A percentile compares a stretch with the other conserved stretches of the same genome.
These are phyloP conservation scores for Drosophila pseudotalamancana DNA, from an alignment of 2,888 invertebrate genomes.

Conservation along the genomic window DNA sequence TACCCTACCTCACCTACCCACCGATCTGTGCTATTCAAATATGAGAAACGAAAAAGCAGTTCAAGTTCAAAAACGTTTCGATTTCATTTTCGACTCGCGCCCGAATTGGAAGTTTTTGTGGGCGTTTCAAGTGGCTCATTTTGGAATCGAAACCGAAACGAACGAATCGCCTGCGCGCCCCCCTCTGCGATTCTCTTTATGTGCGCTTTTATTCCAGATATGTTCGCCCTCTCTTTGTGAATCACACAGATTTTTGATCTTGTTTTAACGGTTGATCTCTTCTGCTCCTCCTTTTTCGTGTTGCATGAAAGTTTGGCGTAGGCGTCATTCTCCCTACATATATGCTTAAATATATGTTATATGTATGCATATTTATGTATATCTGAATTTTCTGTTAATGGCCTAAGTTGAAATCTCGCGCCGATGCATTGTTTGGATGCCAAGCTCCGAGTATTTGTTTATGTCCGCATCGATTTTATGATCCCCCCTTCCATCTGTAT, in stretches of 20 bases:
- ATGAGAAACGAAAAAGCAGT: constrained; percentile 34
- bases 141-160: constrained; percentile 30
- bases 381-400: constrained; percentile 39
- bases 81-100: constrained; percentile 35
- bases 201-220: no score
- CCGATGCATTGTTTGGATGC: constrained; percentile 30
- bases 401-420: constrained; percentile 41
- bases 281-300: constrained; percentile 19
- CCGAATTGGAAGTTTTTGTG: constrained; percentile 31
- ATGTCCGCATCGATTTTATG: constrained; percentile 46
- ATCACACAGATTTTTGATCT: constrained; percentile 23
- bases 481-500: constrained; percentile 22
- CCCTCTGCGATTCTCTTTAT: constrained; percentile 4
- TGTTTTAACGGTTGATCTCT: constrained; percentile 12
- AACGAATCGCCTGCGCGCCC: constrained; percentile 1
- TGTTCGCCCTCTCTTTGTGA: not conserved
- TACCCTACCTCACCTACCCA: constrained; percentile 1
- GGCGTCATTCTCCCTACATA: constrained; percentile 34
- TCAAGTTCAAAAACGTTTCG: constrained; percentile 68
- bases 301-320: constrained; percentile 66
- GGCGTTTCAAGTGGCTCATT: constrained; percentile 49
- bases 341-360: constrained; percentile 3
- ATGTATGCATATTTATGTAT: constrained; percentile 8
- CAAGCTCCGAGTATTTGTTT: constrained; percentile 35
- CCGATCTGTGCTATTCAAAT: not conserved